A percentile compares a stretch with the other conserved stretches of the same genome.
Evolutionary conservation across 2,888 invertebrate species (phyloP).

Genomic region (Sphaerophoria taeniata): DNA sequence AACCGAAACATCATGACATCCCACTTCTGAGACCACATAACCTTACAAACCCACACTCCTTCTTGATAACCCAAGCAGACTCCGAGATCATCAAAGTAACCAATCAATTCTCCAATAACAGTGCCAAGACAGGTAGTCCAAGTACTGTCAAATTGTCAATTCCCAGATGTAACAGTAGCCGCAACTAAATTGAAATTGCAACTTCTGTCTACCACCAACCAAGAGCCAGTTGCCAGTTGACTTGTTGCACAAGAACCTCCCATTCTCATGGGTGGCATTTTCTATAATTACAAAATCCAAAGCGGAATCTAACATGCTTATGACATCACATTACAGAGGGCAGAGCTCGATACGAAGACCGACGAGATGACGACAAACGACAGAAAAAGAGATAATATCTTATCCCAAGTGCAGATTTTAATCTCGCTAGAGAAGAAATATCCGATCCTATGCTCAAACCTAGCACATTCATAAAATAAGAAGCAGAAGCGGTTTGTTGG

Average conservation of each 20-base stretch:
- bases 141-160: constrained; percentile 68
- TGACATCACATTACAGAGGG: constrained; percentile 63
- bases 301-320: constrained; percentile 47
- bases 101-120: constrained; percentile 50
- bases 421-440: constrained; percentile 7
- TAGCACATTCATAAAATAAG: too few species aligned
- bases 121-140: constrained; percentile 27
- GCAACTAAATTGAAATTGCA: constrained; percentile 40
- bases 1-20: not conserved
- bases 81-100: constrained; percentile 34
- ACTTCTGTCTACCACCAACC: constrained; percentile 1
- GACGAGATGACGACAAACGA: constrained; percentile 17
- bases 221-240: not conserved
- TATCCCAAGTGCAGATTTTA: constrained; percentile 56
- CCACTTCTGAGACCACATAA: constrained; percentile 1
- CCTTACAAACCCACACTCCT: not conserved
- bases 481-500: not conserved
- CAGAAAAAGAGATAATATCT: constrained; percentile 20
- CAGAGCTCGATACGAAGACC: constrained; percentile 31
- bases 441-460: too few species aligned
- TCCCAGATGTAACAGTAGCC: constrained; percentile 59
- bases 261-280: constrained; percentile 64
- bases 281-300: constrained; percentile 69
- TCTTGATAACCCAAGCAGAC: not conserved
- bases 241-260: not conserved